Percentiles rank a stretch among this genome's conserved stretches.
These are phyloP conservation scores for Mesorhabditis spiculigera DNA, from an alignment of 2,888 invertebrate genomes.

Conservation along the genomic window DNA sequence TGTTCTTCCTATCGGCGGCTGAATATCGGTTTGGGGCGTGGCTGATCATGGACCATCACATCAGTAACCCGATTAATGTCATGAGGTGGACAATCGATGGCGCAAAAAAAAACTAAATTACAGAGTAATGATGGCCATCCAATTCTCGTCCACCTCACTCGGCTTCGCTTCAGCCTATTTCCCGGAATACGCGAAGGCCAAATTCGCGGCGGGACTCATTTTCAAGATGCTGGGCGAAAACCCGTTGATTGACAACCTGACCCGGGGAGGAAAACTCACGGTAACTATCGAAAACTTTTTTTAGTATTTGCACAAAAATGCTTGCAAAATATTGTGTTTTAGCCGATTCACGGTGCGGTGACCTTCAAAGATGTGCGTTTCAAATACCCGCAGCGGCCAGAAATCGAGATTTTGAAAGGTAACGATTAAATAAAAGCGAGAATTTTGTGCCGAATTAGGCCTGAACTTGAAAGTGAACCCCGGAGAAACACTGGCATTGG, in stretches of 20 bases:
- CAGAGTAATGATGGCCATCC: slow-evolving; percentile 65
- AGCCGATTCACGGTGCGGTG: not conserved
- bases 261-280: too few species aligned
- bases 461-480: slow-evolving; percentile 63
- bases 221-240: slow-evolving; percentile 58
- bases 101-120: too few species aligned
- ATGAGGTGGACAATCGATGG: slow-evolving; percentile 6
- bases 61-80: slow-evolving; percentile 60
- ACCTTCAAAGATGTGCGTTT: slow-evolving; percentile 49
- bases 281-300: too few species aligned
- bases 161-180: slow-evolving; percentile 61
- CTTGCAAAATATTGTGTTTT: too few species aligned
- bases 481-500: slow-evolving; percentile 59
- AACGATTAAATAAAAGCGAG: too few species aligned
- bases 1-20: slow-evolving; percentile 60
- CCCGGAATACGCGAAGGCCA: slow-evolving; percentile 61
- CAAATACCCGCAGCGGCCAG: slow-evolving; percentile 57
- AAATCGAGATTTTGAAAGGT: slow-evolving; percentile 32
- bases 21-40: slow-evolving; percentile 59
- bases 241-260: slow-evolving; percentile 57
- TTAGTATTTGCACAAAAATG: too few species aligned
- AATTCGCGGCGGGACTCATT: slow-evolving; percentile 58
- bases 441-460: too few species aligned
- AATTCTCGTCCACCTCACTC: slow-evolving; percentile 63
- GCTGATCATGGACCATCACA: slow-evolving; percentile 60